Conservation (phyloP, 2,888 invertebrate species). For the Stegana nigrithorax region DNA sequence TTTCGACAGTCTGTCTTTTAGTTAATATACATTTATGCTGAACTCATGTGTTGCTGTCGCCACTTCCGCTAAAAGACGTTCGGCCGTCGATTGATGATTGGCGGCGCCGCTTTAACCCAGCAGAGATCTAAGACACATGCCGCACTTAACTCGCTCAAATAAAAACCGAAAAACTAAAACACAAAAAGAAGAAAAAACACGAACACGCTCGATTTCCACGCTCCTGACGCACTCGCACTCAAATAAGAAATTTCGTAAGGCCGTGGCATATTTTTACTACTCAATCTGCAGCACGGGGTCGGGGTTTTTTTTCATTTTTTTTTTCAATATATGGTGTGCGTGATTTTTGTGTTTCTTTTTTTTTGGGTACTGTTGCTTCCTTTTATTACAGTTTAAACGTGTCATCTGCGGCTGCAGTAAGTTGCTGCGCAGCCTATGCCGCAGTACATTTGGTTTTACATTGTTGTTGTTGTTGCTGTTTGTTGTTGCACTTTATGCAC, state of each 20-base stretch:
- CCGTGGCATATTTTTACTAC: not conserved
- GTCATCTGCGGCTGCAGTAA: not conserved
- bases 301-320: not conserved
- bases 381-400: conserved; percentile 14
- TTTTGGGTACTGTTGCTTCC: not conserved
- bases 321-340: no score
- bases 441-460: no score
- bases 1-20: no score
- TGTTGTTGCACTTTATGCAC: conserved; percentile 17
- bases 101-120: not conserved
- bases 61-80: not conserved
- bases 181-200: no score
- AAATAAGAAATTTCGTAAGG: conserved; percentile 13
- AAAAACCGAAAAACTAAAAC: not conserved
- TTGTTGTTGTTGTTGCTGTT: not conserved
- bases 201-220: not conserved
- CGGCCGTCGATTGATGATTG: no score
- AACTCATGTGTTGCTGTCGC: not conserved
- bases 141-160: conserved; percentile 8
- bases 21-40: not conserved
- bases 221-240: not conserved
- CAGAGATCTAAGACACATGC: conserved; percentile 4
- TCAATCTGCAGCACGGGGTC: not conserved
- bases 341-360: not conserved
- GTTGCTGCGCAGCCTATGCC: no score